Evolutionary conservation across 2,888 invertebrate genomes (phyloP).

Genomic region (Protonemura montana): DNA sequence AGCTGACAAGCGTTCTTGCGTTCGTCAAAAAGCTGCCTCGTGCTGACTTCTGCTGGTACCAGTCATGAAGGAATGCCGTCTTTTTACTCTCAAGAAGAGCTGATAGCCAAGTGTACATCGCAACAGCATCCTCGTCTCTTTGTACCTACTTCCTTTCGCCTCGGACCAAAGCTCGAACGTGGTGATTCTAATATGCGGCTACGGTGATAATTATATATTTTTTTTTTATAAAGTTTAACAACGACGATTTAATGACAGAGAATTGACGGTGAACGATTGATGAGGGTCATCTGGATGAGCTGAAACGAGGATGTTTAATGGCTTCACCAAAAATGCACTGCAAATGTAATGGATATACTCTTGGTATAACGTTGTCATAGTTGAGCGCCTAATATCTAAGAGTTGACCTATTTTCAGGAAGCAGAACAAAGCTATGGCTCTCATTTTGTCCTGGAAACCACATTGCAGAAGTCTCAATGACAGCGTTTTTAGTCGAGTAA

Average conservation of each 20-base stretch:
- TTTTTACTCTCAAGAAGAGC: neutral
- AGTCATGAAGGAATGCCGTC: neutral
- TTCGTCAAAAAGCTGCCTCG: constrained; percentile 1
- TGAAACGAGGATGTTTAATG: too few relatives aligned
- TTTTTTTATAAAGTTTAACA: neutral
- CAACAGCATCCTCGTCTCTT: neutral
- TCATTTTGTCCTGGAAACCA: neutral
- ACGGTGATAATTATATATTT: neutral
- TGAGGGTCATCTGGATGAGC: neutral
- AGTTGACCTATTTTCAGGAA: neutral
- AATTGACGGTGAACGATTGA: neutral
- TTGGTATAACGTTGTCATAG: too few relatives aligned
- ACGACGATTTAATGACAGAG: neutral
- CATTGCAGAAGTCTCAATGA: neutral
- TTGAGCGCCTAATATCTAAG: neutral
- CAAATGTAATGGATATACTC: too few relatives aligned
- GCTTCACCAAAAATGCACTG: too few relatives aligned
- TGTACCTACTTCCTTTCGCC: constrained; percentile 12
- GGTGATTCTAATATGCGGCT: neutral
- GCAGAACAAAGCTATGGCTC: neutral
- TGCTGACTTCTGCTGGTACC: neutral
- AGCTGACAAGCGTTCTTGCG: neutral
- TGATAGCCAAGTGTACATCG: neutral
- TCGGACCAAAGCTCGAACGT: neutral
- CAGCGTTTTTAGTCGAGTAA: neutral